phyloP scores from a whole-genome alignment of 2,797 vertebrate genomes.

The Sebastes vulpes region DNA sequence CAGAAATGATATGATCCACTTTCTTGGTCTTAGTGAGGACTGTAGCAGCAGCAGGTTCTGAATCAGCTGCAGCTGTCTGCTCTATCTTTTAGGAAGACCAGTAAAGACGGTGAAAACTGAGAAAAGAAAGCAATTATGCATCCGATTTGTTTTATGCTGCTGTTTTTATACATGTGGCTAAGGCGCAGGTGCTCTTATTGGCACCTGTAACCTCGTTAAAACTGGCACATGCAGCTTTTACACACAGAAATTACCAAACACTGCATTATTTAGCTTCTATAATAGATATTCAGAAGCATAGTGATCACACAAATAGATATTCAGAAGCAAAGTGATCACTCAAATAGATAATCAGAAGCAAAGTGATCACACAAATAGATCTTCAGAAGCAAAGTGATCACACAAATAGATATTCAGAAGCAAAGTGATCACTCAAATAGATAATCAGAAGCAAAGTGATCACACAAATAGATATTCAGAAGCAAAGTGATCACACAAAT shows the following conservation, averaged over 20 bases:
- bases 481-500: too few species aligned
- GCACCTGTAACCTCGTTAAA: too few species aligned
- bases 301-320: neutral
- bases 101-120: neutral
- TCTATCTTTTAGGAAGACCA: too few species aligned
- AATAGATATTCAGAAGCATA: neutral
- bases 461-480: too few species aligned
- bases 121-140: neutral
- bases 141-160: neutral
- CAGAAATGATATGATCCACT: too few species aligned
- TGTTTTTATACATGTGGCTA: neutral
- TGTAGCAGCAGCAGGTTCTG: too few species aligned
- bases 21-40: too few species aligned
- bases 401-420: neutral
- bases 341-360: too few species aligned
- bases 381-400: neutral
- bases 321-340: neutral
- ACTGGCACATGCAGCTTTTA: neutral
- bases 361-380: too few species aligned
- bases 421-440: too few species aligned
- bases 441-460: neutral
- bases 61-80: too few species aligned
- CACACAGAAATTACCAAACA: neutral
- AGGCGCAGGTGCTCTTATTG: too few species aligned
- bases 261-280: neutral